phyloP scores from a whole-genome alignment of 1,140 invertebrate genomes.

The Lycorma delicatula region DNA sequence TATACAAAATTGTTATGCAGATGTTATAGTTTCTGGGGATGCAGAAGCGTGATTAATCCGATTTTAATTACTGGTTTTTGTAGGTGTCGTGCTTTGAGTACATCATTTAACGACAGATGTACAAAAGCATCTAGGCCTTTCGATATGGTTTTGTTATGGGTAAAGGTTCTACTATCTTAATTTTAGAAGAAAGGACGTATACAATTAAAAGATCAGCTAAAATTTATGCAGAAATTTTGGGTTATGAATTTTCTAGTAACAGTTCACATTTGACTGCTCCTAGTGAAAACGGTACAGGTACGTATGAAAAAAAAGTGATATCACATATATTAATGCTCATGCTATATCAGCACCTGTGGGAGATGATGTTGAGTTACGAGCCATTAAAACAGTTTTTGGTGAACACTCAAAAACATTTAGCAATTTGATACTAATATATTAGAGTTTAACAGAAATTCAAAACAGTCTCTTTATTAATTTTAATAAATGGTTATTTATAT shows the following conservation, averaged over 20 bases:
- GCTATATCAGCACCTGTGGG: constrained; percentile 95
- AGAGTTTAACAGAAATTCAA: too few relatives aligned
- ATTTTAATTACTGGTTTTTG: constrained; percentile 83
- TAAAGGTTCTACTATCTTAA: constrained; percentile 82
- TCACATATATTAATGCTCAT: constrained; percentile 92
- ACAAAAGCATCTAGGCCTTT: constrained; percentile 82
- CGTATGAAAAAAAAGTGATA: constrained; percentile 50
- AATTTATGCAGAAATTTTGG: constrained; percentile 90
- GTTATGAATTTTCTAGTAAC: constrained; percentile 92
- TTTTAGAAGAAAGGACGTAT: constrained; percentile 86
- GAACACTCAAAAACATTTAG: constrained; percentile 46
- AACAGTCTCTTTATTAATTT: too few relatives aligned
- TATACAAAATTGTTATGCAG: constrained; percentile 71
- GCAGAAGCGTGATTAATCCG: constrained; percentile 86
- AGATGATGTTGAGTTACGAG: constrained; percentile 80
- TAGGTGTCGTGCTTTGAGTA: constrained; percentile 69
- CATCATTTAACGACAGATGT: constrained; percentile 74
- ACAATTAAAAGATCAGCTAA: constrained; percentile 63
- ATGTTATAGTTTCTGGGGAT: constrained; percentile 93
- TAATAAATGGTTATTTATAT: too few relatives aligned
- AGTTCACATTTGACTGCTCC: constrained; percentile 91
- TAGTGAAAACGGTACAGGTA: constrained; percentile 77
- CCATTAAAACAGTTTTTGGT: constrained; percentile 65
- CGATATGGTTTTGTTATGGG: constrained; percentile 98
- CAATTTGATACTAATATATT: too few relatives aligned